phyloP scores from a whole-genome alignment of 1,140 invertebrate genomes.

The Helicoverpa zea region DNA sequence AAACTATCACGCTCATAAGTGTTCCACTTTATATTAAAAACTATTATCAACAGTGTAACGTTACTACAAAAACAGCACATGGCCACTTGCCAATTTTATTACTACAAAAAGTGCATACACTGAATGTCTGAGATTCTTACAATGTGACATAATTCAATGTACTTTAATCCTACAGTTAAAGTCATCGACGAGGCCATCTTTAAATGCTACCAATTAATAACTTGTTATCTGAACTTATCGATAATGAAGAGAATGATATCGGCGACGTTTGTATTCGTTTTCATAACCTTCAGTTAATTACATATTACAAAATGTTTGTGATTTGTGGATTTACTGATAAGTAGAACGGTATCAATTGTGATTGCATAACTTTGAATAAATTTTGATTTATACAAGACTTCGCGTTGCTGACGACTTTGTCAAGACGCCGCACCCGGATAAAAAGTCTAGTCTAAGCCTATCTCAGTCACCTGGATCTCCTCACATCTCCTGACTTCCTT shows the following conservation, averaged over 20 bases:
- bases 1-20: background rate
- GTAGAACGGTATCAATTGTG: no score
- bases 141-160: background rate
- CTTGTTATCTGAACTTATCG: background rate
- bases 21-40: background rate
- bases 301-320: background rate
- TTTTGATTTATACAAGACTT: no score
- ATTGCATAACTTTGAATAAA: no score
- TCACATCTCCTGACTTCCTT: no score
- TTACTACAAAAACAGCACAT: conserved; percentile 22
- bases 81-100: conserved; percentile 24
- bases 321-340: background rate
- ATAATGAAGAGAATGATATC: background rate
- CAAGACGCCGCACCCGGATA: no score
- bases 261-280: background rate
- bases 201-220: conserved; percentile 22
- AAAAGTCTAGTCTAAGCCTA: no score
- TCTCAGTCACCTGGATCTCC: no score
- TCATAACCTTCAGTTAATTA: conserved; percentile 13
- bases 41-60: background rate
- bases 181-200: background rate
- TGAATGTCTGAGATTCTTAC: conserved; percentile 27
- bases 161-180: background rate
- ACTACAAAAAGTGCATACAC: conserved; percentile 25
- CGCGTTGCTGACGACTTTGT: no score